Percentiles rank a stretch among this genome's conserved stretches.
phyloP scores from a whole-genome alignment of 2,888 invertebrate species.

The Euzetes globulus region DNA sequence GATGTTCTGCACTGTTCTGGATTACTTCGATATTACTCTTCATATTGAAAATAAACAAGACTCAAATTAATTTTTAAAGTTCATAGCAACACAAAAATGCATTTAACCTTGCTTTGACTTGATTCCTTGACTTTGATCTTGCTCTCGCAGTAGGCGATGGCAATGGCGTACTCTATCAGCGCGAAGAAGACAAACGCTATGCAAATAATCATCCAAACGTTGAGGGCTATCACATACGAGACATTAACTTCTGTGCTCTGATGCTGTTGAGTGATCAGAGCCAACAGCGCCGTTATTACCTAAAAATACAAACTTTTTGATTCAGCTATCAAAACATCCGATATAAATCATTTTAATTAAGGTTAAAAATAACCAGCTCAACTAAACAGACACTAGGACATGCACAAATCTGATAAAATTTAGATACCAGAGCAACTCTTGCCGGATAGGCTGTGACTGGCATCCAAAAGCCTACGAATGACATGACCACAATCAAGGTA shows the following conservation, averaged over 20 bases:
- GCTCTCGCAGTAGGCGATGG: neutral
- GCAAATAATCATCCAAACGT: conserved; percentile 43
- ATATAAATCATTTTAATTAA: too few species aligned
- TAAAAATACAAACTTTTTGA: neutral
- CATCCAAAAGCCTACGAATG: conserved; percentile 90
- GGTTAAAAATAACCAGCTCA: too few species aligned
- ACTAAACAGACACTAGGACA: too few species aligned
- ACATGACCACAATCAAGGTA: conserved; percentile 84
- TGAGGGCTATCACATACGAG: conserved; percentile 45
- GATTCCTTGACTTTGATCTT: neutral
- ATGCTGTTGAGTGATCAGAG: too few species aligned
- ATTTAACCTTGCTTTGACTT: neutral
- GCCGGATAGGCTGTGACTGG: conserved; percentile 75
- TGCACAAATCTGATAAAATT: too few species aligned
- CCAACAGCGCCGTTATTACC: too few species aligned
- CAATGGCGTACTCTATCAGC: conserved; percentile 42
- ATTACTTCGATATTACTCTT: too few species aligned
- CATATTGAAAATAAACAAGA: too few species aligned
- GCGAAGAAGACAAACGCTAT: conserved; percentile 43
- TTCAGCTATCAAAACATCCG: too few species aligned
- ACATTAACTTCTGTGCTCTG: conserved; percentile 42
- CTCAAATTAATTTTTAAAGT: neutral
- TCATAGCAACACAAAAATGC: too few species aligned
- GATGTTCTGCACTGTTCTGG: neutral
- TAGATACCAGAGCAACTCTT: conserved; percentile 61